Base-by-base conservation (phyloP, 2,888 invertebrate species). In the Ormia ochracea region DNA sequence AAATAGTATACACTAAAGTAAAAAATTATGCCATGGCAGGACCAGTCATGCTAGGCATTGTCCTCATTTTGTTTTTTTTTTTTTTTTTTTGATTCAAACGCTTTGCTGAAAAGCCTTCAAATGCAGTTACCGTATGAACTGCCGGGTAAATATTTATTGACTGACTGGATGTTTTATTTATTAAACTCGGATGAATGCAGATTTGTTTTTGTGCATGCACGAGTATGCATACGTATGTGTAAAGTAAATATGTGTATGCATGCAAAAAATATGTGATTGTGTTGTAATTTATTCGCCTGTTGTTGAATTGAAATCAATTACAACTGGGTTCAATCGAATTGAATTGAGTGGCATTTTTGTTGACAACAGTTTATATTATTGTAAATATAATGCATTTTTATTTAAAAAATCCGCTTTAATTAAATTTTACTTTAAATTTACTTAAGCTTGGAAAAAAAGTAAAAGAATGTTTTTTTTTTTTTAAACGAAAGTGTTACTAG, bases 301-400 rank as follows among this genome's bases (percentile, higher is more conserved):
- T 78, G 68, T 80, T 72, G 77, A 74, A 65, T 65, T 69, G 59
- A 80, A 82, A 82, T 80, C 77, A 82, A 80, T 82, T 82, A 77
- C 82, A 77, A 65, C 50, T 66, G 70, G 65, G 77, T 82, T 79
- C 81, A 82, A 82, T 82, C 77, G 52, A 74, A 81, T 74, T 81
- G 73, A 82, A 82, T 80, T 76, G 76, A 73, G 69, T 73, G 74
- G 68, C 80, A 68, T 73, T 80, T 80, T 72, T 61, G 75, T 72
- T 82, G 81, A 76, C 81, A 82, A 73, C 70, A 66, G 58, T 78
- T 77, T 69, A 80, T 66, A 72, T 80, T 68, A 76, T 76, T 81
- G 63, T 63, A 54, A 54, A 68, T 58, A 77, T 69, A 81, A 77
- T 65, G 63, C 80, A 76, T 41, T 80, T 80, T 73, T 58, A 72